Percentiles rank a stretch among this genome's conserved stretches.
phyloP scores from a whole-genome alignment of 2,888 invertebrate genomes.

The Trilocha varians region DNA sequence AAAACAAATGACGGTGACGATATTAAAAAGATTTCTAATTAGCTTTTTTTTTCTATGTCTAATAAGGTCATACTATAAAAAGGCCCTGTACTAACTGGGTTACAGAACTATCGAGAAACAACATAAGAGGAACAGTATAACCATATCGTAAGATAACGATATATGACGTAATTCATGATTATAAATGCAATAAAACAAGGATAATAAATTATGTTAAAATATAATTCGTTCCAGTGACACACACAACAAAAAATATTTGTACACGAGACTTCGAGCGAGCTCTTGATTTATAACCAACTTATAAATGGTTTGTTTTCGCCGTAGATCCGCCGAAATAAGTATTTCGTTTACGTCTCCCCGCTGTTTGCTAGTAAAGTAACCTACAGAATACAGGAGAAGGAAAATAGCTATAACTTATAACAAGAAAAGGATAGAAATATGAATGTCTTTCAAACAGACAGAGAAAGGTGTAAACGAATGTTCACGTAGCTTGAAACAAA shows the following conservation, averaged over 20 bases:
- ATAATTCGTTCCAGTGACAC: too few relatives aligned
- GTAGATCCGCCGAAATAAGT: slow-evolving; percentile 50
- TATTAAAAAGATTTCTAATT: too few relatives aligned
- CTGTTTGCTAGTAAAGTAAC: slow-evolving; percentile 27
- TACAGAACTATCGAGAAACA: too few relatives aligned
- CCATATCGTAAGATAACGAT: too few relatives aligned
- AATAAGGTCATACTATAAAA: too few relatives aligned
- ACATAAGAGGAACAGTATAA: too few relatives aligned
- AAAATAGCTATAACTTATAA: slow-evolving; percentile 58
- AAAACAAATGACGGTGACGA: too few relatives aligned
- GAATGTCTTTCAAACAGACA: slow-evolving; percentile 19
- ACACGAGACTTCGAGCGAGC: slow-evolving; percentile 13
- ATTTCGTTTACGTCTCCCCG: slow-evolving; percentile 47
- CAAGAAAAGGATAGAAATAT: slow-evolving; percentile 28
- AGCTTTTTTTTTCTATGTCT: too few relatives aligned
- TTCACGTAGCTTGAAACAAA: slow-evolving; percentile 30
- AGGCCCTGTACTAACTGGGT: too few relatives aligned
- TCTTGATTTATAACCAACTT: slow-evolving; percentile 46
- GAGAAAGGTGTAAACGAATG: slow-evolving; percentile 21
- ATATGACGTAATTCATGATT: too few relatives aligned
- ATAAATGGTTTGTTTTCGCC: slow-evolving; percentile 59
- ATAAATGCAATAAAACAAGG: too few relatives aligned
- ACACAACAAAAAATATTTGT: background rate
- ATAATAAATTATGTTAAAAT: too few relatives aligned
- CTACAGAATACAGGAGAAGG: slow-evolving; percentile 45